phyloP scores from a whole-genome alignment of 2,888 invertebrate genomes.

The Rhingia rostrata region DNA sequence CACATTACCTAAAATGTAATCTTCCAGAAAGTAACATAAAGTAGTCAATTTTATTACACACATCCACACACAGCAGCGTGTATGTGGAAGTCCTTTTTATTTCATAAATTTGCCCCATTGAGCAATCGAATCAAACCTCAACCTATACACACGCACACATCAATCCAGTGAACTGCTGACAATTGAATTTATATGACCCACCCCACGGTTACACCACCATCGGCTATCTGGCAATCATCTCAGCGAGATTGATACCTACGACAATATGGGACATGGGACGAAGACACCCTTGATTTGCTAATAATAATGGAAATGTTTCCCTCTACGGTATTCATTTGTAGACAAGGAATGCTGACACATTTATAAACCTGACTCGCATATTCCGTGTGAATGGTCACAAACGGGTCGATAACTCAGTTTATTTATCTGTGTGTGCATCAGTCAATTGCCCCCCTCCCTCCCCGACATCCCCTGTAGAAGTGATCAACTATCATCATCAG shows the following conservation, averaged over 20 bases:
- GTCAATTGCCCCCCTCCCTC: background rate
- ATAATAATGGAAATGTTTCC: slow-evolving; percentile 60
- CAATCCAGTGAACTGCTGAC: slow-evolving; percentile 56
- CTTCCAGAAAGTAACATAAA: slow-evolving; percentile 30
- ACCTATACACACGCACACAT: slow-evolving; percentile 2
- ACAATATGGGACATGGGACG: slow-evolving; percentile 13
- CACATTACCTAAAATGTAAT: slow-evolving; percentile 9
- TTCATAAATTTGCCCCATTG: slow-evolving; percentile 61
- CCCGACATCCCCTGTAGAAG: background rate
- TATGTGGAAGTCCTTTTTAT: slow-evolving; percentile 27
- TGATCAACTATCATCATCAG: slow-evolving; percentile 26
- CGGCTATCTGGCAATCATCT: slow-evolving; percentile 26
- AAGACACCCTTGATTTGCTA: slow-evolving; percentile 44
- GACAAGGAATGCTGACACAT: slow-evolving; percentile 36
- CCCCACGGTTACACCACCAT: background rate
- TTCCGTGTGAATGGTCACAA: slow-evolving; percentile 55
- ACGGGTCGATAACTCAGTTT: slow-evolving; percentile 28
- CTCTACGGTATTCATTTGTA: slow-evolving; percentile 31
- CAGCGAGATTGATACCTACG: slow-evolving; percentile 38
- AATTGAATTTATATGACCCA: slow-evolving; percentile 45
- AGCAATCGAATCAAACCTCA: slow-evolving; percentile 24
- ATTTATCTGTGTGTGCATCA: slow-evolving; percentile 36
- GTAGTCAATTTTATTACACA: slow-evolving; percentile 22
- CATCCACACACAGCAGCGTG: background rate
- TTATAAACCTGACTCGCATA: slow-evolving; percentile 27